phyloP scores from a whole-genome alignment of 2,888 invertebrate genomes.

The Lysandra bellargus region DNA sequence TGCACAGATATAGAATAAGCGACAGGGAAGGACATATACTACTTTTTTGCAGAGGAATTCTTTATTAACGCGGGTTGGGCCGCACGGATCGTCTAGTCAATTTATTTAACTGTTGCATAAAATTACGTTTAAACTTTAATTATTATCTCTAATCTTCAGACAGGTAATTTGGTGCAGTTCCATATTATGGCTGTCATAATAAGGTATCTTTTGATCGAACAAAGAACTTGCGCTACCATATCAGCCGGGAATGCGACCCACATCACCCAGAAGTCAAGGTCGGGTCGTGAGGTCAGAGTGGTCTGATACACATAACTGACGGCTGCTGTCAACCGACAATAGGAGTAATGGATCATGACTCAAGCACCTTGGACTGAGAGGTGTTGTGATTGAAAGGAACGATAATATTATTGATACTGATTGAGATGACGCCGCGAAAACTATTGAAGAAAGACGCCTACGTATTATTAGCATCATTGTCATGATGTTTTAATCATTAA shows the following conservation, averaged over 20 bases:
- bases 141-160: not conserved
- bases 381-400: not conserved
- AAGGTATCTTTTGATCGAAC: not conserved
- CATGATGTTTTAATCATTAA: not conserved
- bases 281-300: slow-evolving; percentile 22
- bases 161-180: not conserved
- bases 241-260: slow-evolving; percentile 9
- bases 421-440: not conserved
- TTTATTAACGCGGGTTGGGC: too few species aligned
- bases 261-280: slow-evolving; percentile 7
- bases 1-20: too few species aligned
- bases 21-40: too few species aligned
- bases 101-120: not conserved
- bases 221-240: not conserved
- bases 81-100: not conserved
- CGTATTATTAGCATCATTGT: not conserved
- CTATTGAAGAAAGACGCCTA: not conserved
- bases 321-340: slow-evolving; percentile 17
- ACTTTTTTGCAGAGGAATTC: not conserved
- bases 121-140: not conserved
- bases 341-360: slow-evolving; percentile 12
- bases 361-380: not conserved
- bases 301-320: slow-evolving; percentile 27
- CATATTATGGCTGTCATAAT: not conserved
- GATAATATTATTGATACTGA: slow-evolving; percentile 13